Evolutionary conservation across 2,113 vertebrate genomes (phyloP).

Genomic region (Psittacara wagleri): DNA sequence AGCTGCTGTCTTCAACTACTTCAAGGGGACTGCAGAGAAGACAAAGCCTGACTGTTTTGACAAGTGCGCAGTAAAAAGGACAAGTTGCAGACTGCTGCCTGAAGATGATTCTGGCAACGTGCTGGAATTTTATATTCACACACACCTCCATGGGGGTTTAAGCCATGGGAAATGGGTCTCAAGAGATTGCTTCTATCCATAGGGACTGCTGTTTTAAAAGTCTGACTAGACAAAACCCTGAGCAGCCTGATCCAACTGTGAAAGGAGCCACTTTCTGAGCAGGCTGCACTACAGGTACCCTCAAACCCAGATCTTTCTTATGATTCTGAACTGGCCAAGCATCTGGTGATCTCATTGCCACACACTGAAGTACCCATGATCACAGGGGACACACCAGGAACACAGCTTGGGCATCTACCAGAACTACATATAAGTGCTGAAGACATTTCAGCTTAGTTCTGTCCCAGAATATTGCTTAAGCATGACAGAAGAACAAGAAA

Average conservation of each 20-base stretch:
- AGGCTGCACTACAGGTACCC: not conserved
- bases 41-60: not conserved
- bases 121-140: not conserved
- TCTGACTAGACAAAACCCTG: not conserved
- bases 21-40: not conserved
- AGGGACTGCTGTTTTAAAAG: not conserved
- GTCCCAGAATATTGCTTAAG: not conserved
- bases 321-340: not conserved
- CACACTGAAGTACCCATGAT: not conserved
- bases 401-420: not conserved
- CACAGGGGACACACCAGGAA: not conserved
- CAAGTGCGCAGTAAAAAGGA: not conserved
- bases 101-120: not conserved
- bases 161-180: not conserved
- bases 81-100: not conserved
- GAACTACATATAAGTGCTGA: rapidly evolving
- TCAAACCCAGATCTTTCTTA: not conserved
- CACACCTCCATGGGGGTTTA: not conserved
- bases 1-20: not conserved
- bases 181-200: not conserved
- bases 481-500: not conserved
- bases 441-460: not conserved
- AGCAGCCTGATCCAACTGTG: not conserved
- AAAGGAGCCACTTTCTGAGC: not conserved
- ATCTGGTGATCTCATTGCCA: not conserved